Evolutionary conservation across 64 coral and sea anemone species (phyloP).

Genomic region (Stichodactyla mertensii): DNA sequence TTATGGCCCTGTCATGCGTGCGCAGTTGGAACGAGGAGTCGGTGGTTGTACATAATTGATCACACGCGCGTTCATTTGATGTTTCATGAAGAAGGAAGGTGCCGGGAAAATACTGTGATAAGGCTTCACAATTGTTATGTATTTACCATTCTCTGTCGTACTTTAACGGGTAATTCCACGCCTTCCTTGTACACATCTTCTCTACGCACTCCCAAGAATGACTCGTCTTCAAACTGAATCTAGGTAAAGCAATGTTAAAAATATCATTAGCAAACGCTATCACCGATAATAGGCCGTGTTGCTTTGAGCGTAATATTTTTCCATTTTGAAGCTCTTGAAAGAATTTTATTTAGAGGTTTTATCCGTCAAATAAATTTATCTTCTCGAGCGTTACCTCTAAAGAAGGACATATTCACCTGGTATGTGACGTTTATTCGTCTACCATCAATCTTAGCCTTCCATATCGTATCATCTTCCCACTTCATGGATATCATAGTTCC

Average conservation of each 20-base stretch:
- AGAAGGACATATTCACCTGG: conserved; percentile 27
- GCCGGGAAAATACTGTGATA: too few relatives aligned
- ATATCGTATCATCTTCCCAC: conserved; percentile 62
- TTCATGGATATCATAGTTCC: conserved; percentile 63
- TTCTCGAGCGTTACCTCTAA: too few relatives aligned
- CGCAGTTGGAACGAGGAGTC: too few relatives aligned
- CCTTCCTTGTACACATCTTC: conserved; percentile 83
- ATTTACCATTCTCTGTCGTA: conserved; percentile 70
- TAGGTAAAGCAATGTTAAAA: neutral
- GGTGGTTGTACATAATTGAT: too few relatives aligned
- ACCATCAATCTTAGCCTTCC: conserved; percentile 55
- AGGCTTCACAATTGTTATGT: neutral
- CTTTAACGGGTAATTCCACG: conserved; percentile 72
- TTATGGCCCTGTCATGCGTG: too few relatives aligned
- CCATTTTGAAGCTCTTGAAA: too few relatives aligned
- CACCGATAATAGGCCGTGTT: neutral
- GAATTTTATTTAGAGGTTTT: too few relatives aligned
- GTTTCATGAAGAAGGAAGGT: too few relatives aligned
- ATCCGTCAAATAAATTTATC: too few relatives aligned
- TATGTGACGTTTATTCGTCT: conserved; percentile 77
- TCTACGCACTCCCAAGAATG: conserved; percentile 62
- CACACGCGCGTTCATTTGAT: too few relatives aligned
- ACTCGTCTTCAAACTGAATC: conserved; percentile 87
- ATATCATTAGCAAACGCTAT: neutral
- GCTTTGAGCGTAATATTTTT: neutral